A percentile compares a stretch with the other conserved stretches of the same genome.
phyloP scores from a whole-genome alignment of 2,888 invertebrate genomes.

The Ethmia dodecea region DNA sequence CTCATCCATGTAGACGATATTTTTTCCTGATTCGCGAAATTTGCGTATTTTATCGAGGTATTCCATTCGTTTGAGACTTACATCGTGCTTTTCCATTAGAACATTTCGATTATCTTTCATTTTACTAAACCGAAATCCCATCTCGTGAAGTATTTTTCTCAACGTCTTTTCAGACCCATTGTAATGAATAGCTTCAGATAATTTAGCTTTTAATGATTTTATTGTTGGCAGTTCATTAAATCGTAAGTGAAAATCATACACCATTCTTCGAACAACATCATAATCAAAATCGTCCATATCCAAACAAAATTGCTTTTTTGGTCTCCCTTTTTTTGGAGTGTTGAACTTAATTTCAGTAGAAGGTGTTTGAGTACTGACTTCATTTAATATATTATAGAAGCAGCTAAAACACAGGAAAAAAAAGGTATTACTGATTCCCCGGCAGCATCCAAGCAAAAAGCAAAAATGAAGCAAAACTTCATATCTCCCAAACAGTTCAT shows the following conservation, averaged over 20 bases:
- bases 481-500: conserved; percentile 13
- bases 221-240: background rate
- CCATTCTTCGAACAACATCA: background rate
- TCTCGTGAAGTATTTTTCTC: too few relatives aligned
- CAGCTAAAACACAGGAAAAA: too few relatives aligned
- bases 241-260: background rate
- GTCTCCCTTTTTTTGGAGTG: conserved; percentile 1
- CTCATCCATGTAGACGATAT: too few relatives aligned
- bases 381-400: too few relatives aligned
- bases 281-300: background rate
- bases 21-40: too few relatives aligned
- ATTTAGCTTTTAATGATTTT: background rate
- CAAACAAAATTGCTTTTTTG: conserved; percentile 1
- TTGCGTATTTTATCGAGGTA: conserved; percentile 3
- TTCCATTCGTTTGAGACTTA: background rate
- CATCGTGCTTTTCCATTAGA: background rate
- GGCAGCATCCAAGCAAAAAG: too few relatives aligned
- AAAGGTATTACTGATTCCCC: too few relatives aligned
- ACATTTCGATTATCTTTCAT: too few relatives aligned
- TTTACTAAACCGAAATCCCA: too few relatives aligned
- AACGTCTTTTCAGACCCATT: background rate
- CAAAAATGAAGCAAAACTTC: too few relatives aligned
- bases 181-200: background rate
- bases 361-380: too few relatives aligned
- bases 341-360: too few relatives aligned